Evolutionary conservation across 2,888 invertebrate genomes (phyloP).

Genomic region (Poecilus cupreus): DNA sequence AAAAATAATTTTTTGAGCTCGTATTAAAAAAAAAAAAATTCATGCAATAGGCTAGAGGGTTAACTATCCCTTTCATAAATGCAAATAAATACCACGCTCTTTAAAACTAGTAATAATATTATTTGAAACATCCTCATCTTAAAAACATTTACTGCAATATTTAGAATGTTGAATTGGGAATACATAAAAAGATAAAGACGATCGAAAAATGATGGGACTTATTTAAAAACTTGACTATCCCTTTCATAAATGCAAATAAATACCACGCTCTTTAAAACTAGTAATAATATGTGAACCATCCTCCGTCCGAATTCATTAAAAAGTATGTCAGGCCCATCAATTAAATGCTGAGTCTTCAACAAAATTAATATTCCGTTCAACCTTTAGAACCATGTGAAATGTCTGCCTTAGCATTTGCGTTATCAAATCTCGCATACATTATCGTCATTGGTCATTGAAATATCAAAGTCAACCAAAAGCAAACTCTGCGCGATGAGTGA

Average conservation of each 20-base stretch:
- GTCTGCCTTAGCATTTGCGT: background rate
- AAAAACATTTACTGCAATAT: too few species aligned
- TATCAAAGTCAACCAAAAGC: background rate
- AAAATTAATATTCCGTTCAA: slow-evolving; percentile 1
- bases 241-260: background rate
- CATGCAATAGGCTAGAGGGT: too few species aligned
- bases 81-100: background rate
- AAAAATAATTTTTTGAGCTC: too few species aligned
- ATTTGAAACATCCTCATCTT: background rate
- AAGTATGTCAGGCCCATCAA: slow-evolving; percentile 23
- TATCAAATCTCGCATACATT: slow-evolving; percentile 3
- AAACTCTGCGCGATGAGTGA: background rate
- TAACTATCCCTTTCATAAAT: background rate
- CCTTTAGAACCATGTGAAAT: background rate
- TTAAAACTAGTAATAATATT: background rate
- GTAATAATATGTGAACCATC: background rate
- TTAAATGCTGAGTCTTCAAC: background rate
- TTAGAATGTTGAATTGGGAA: too few species aligned
- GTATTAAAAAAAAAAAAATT: too few species aligned
- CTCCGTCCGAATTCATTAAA: background rate
- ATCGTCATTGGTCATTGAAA: background rate
- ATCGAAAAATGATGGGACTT: too few species aligned
- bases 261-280: background rate
- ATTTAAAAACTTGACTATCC: background rate
- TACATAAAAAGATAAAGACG: too few species aligned